Conservation (phyloP, 2,113 vertebrate genomes). For the Pelusios castaneus region DNA sequence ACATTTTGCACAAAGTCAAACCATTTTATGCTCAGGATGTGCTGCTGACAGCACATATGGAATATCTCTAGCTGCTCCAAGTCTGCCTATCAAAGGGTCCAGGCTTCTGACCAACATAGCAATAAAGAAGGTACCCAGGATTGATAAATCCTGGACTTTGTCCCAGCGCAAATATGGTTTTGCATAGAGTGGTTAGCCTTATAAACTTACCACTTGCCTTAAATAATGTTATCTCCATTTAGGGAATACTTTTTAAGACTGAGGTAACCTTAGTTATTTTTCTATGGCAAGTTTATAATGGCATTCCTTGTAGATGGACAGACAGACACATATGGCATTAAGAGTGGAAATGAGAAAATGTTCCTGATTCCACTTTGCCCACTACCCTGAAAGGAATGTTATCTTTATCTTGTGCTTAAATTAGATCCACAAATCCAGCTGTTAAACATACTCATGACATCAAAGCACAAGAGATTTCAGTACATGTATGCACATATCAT, state of each 20-base stretch:
- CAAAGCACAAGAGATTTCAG: background rate
- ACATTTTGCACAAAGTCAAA: background rate
- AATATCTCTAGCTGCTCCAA: background rate
- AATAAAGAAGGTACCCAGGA: background rate
- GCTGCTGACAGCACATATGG: background rate
- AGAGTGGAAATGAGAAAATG: background rate
- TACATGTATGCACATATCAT: background rate
- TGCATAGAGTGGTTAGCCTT: background rate
- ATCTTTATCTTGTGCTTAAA: background rate
- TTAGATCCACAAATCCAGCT: background rate
- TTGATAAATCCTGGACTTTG: background rate
- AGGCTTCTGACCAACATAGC: background rate
- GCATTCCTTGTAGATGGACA: background rate
- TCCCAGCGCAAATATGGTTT: background rate
- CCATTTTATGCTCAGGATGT: background rate
- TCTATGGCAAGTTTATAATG: background rate
- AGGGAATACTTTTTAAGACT: background rate
- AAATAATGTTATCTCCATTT: background rate
- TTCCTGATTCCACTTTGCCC: background rate
- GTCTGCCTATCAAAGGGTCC: background rate
- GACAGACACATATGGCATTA: background rate
- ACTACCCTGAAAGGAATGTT: background rate
- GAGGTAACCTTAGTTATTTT: background rate
- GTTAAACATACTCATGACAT: background rate
- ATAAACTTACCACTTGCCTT: background rate